Evolutionary conservation across 2,113 vertebrate species (phyloP).

Genomic region (Amblyornis subalaris): DNA sequence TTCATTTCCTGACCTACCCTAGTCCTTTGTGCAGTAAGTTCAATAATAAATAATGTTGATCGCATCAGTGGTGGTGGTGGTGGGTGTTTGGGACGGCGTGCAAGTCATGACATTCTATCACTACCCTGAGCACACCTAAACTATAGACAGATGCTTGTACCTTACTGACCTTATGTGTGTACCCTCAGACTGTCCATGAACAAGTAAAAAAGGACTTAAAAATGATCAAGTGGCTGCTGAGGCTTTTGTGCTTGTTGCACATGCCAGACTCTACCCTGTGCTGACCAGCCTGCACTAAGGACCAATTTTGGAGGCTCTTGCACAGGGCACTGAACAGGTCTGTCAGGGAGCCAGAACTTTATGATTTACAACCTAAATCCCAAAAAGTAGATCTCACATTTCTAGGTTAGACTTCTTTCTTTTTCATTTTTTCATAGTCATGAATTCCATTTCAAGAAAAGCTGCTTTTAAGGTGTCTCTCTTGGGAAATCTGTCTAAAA

Average conservation of each 20-base stretch:
- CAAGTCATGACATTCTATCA: background rate
- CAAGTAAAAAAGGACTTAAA: background rate
- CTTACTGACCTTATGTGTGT: background rate
- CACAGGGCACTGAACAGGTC: background rate
- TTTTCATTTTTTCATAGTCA: background rate
- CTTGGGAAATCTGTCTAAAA: background rate
- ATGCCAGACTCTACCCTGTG: background rate
- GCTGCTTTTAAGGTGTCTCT: background rate
- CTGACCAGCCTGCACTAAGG: background rate
- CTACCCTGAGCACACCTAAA: background rate
- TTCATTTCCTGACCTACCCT: background rate
- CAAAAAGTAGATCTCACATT: background rate
- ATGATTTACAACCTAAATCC: background rate
- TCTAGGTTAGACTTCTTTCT: background rate
- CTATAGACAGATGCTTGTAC: background rate
- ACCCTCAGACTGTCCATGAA: background rate
- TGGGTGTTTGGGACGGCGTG: background rate
- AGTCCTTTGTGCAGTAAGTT: background rate
- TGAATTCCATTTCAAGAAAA: background rate
- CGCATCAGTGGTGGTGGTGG: background rate
- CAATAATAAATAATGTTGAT: background rate
- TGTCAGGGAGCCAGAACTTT: background rate
- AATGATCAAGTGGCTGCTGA: background rate
- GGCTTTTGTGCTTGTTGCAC: background rate
- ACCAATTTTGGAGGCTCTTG: background rate